Base-by-base conservation (phyloP, 1,140 invertebrate genomes). In the Eupristina koningsbergeri region DNA sequence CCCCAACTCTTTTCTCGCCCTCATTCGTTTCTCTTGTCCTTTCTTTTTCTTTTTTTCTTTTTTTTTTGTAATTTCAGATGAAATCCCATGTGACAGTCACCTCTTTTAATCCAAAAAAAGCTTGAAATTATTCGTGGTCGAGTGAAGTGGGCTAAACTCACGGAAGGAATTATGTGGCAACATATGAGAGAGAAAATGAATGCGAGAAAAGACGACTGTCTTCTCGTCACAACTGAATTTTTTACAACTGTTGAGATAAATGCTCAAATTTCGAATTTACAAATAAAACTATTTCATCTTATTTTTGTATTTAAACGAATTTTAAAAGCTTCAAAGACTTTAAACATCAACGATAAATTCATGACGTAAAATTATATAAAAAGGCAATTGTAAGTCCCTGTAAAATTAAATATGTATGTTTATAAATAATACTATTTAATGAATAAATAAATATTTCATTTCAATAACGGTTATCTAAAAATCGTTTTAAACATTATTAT, bases 61-160 rank as follows among this genome's bases (percentile, higher is more conserved):
- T 71, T 53, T 47, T 45, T 63, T 63, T n/a, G 2, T 15, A 26
- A 73, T 75, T 75, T 67, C 41, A 50, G 17, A 31, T 31, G 17
- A 3, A 45, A n/a, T 41, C 13, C 13, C 22, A 39, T 61, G 75
- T 41, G 50, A 61, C 17, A 47, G 17, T 39, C 63, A 2, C 50
- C 29, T 22, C 80, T 82, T 76, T 82, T 82, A 82, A 82, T 82
- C 39, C 75, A 26, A 71, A 45, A 64, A 75, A 36, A 45, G 53
- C 50, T 34, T 8, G 34, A 15, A 75, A 81, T 75, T 81, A 81
- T 73, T 64, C 71, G 71, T 9, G 71, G 36, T 50, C 31, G 41
- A 80, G 58, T 8, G 13, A 36, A 63, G 63, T 76, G 73, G 58
- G 36, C 36, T n/a, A n/a, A 36, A 64, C 80, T 63, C 41, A 11